Evolutionary conservation across 2,888 invertebrate species (phyloP).

Genomic region (Crocallis elinguaria): DNA sequence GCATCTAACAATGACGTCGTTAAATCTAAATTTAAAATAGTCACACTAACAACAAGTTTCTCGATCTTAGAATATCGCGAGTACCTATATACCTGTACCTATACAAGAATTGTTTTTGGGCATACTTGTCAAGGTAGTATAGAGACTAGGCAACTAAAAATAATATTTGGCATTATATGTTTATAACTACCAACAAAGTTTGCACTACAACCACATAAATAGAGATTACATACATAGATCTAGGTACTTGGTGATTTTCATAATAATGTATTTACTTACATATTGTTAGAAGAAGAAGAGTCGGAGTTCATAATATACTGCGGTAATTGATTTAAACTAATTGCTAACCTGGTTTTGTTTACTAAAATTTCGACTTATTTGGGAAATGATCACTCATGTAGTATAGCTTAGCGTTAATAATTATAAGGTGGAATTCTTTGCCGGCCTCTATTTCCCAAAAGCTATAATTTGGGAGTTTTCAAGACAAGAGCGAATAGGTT

Average conservation of each 20-base stretch:
- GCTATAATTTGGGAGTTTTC: no score
- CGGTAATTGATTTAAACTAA: neutral
- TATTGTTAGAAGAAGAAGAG: neutral
- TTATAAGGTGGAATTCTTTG: no score
- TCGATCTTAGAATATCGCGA: slow-evolving; percentile 1
- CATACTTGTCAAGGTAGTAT: slow-evolving; percentile 9
- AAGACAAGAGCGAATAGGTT: no score
- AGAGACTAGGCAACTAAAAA: slow-evolving; percentile 18
- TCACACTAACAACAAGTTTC: slow-evolving; percentile 3
- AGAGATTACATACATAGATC: slow-evolving; percentile 20
- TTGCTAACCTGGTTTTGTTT: neutral
- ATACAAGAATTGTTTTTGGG: slow-evolving; percentile 1
- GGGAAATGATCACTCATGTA: neutral
- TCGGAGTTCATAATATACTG: neutral
- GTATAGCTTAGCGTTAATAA: neutral
- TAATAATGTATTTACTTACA: neutral
- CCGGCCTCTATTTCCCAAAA: no score
- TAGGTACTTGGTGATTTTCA: slow-evolving; percentile 4
- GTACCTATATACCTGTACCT: no score
- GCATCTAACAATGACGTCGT: neutral
- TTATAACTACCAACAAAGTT: slow-evolving; percentile 28
- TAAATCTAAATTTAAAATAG: slow-evolving; percentile 1
- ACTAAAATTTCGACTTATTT: no score
- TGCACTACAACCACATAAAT: slow-evolving; percentile 26
- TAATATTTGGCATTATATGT: slow-evolving; percentile 22